Percentiles rank a stretch among this genome's conserved stretches.
Conservation (phyloP, 2,888 invertebrate genomes). For the Tinea pellionella region DNA sequence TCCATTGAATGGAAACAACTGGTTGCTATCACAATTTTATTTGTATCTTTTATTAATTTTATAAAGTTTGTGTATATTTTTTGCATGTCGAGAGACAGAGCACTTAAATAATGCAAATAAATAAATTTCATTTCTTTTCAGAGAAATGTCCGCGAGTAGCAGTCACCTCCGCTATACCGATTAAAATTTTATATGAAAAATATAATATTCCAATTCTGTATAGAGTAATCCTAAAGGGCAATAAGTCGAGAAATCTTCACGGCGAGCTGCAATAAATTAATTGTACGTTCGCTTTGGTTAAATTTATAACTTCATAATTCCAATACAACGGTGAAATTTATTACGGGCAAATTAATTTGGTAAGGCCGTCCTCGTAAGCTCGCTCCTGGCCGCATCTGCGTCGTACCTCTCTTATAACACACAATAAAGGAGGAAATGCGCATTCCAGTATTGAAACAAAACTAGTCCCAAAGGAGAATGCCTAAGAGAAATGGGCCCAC, state of each 20-base stretch:
- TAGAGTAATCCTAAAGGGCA: background rate
- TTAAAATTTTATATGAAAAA: background rate
- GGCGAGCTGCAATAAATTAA: constrained; percentile 18
- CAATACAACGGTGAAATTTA: constrained; percentile 39
- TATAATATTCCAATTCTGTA: background rate
- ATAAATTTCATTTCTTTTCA: too few species aligned
- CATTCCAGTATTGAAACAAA: background rate
- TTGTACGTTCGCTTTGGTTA: constrained; percentile 23
- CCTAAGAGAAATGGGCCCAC: too few species aligned
- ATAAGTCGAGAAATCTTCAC: constrained; percentile 2
- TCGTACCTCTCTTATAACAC: constrained; percentile 17
- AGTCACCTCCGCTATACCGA: too few species aligned
- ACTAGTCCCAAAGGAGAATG: too few species aligned
- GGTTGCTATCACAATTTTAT: too few species aligned
- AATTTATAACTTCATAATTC: constrained; percentile 53
- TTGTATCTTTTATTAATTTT: too few species aligned
- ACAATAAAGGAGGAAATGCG: background rate
- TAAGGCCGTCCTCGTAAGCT: constrained; percentile 18
- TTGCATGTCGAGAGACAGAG: too few species aligned
- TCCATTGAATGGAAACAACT: too few species aligned
- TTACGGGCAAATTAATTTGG: constrained; percentile 46
- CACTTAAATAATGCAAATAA: too few species aligned
- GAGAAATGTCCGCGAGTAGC: too few species aligned
- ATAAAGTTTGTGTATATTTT: too few species aligned
- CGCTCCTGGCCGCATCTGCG: constrained; percentile 36